Conservation (phyloP, 23 tunicate genomes). For the Styela clava region DNA sequence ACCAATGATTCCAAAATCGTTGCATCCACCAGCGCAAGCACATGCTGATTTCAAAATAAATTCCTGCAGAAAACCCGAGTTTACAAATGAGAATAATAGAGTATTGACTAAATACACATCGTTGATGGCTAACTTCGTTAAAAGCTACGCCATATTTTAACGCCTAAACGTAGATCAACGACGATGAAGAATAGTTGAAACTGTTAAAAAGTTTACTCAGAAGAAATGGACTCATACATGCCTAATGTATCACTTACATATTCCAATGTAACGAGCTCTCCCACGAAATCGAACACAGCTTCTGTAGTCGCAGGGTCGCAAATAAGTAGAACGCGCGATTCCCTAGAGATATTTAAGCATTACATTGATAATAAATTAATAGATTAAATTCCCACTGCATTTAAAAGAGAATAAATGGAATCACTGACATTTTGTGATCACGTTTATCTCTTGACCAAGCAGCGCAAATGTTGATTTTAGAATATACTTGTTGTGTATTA, state of each 20-base stretch:
- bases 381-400: too few species aligned
- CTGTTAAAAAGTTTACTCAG: too few species aligned
- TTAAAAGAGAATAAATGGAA: not conserved
- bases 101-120: not conserved
- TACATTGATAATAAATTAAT: too few species aligned
- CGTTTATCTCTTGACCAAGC: too few species aligned
- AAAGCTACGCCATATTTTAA: too few species aligned
- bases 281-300: constrained; percentile 49
- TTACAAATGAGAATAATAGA: not conserved
- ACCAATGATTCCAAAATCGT: constrained; percentile 18
- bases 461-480: too few species aligned
- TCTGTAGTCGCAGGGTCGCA: constrained; percentile 30
- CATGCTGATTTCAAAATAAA: constrained; percentile 25
- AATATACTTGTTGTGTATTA: too few species aligned
- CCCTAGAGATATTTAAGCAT: constrained; percentile 3
- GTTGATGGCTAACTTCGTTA: too few species aligned
- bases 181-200: too few species aligned
- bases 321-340: constrained; percentile 33
- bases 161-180: too few species aligned
- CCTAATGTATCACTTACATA: too few species aligned
- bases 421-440: not conserved
- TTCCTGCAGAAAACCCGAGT: constrained; percentile 26
- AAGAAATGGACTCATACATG: not conserved
- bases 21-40: constrained; percentile 39
- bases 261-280: constrained; percentile 62